Evolutionary conservation across 1,140 invertebrate species (phyloP).

Genomic region (Leptoteleia sp.): DNA sequence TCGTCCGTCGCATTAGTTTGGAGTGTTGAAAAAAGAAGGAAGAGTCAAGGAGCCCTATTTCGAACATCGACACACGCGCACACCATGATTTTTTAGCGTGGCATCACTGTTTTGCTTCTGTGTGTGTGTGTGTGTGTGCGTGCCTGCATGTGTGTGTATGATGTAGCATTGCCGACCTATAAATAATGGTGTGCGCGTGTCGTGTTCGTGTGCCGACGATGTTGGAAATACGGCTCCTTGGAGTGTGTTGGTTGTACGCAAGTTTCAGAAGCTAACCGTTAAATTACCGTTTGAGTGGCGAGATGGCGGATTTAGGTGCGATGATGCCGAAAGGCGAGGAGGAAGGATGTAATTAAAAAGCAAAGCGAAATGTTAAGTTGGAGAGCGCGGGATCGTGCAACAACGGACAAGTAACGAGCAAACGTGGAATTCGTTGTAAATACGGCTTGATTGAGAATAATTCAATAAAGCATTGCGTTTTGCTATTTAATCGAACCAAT

Average conservation of each 20-base stretch:
- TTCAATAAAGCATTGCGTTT: slow-evolving; percentile 34
- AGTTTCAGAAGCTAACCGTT: slow-evolving; percentile 46
- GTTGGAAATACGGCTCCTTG: too few relatives aligned
- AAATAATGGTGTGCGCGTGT: too few relatives aligned
- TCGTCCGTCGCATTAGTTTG: background rate
- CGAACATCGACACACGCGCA: too few relatives aligned
- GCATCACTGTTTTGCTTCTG: too few relatives aligned
- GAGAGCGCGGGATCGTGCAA: too few relatives aligned
- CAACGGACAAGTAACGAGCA: background rate
- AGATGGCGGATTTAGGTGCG: background rate
- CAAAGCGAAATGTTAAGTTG: slow-evolving; percentile 52
- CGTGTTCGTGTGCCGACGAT: too few relatives aligned
- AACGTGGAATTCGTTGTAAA: slow-evolving; percentile 7
- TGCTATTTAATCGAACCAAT: slow-evolving; percentile 38
- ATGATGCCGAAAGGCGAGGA: slow-evolving; percentile 3
- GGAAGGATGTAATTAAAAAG: slow-evolving; percentile 45
- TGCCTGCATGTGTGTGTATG: too few relatives aligned
- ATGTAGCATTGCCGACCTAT: too few relatives aligned
- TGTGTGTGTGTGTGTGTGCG: too few relatives aligned
- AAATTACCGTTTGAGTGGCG: slow-evolving; percentile 34
- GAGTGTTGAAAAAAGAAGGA: slow-evolving; percentile 50
- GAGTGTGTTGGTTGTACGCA: slow-evolving; percentile 39
- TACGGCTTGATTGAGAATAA: slow-evolving; percentile 8
- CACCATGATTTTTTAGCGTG: too few relatives aligned
- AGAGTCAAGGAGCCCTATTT: slow-evolving; percentile 21